Evolutionary conservation across 2,113 vertebrate genomes (phyloP).

Genomic region (Pardalotus punctatus): DNA sequence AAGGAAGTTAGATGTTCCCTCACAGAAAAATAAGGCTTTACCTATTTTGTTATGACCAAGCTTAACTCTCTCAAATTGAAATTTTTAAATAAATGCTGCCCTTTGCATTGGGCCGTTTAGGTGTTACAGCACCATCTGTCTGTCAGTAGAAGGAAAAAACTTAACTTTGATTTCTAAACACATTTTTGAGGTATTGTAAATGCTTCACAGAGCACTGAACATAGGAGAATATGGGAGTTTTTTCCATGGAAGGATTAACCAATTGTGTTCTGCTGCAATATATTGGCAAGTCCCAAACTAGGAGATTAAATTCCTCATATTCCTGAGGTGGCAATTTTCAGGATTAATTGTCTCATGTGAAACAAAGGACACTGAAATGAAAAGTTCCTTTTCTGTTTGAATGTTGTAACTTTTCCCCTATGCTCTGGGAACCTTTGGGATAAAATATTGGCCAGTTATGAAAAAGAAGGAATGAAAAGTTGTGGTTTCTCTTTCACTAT

Average conservation of each 20-base stretch:
- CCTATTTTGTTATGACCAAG: accelerated
- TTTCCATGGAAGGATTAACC: background rate
- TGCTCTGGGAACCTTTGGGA: background rate
- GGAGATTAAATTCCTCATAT: background rate
- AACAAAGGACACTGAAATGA: background rate
- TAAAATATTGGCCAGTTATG: background rate
- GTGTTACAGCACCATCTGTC: slow-evolving; percentile 10
- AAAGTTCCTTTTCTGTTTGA: background rate
- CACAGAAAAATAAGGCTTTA: background rate
- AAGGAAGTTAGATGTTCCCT: background rate
- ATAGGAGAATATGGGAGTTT: background rate
- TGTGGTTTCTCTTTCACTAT: background rate
- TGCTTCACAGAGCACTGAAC: background rate
- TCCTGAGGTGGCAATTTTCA: background rate
- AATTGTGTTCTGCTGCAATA: background rate
- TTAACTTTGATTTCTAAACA: background rate
- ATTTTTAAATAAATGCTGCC: background rate
- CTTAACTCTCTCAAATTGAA: background rate
- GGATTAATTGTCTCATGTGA: background rate
- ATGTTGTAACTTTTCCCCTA: background rate
- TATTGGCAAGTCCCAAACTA: background rate
- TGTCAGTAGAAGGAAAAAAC: background rate
- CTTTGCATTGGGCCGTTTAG: background rate
- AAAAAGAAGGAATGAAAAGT: background rate
- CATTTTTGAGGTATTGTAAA: background rate